Percentiles rank a stretch among this genome's conserved stretches.
Evolutionary conservation across 2,797 vertebrate species (phyloP).

Genomic region (Liparis tanakae): DNA sequence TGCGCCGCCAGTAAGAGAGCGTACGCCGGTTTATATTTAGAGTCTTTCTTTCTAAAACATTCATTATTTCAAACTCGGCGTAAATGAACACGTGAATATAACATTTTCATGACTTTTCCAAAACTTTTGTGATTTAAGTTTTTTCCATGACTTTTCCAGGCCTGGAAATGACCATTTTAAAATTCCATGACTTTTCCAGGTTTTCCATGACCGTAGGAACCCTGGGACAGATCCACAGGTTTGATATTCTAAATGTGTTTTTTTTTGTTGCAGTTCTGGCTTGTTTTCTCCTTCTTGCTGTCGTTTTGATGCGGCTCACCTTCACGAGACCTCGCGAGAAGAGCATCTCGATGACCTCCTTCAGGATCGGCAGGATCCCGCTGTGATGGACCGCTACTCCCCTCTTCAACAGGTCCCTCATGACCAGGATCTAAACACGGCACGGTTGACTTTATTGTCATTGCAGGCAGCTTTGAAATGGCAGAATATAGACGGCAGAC

Average conservation of each 20-base stretch:
- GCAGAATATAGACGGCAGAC: background rate
- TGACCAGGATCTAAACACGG: conserved; percentile 81
- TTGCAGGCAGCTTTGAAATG: no score
- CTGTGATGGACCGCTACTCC: conserved; percentile 93
- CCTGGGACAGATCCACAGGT: background rate
- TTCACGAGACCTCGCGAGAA: conserved; percentile 94
- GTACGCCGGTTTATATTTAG: no score
- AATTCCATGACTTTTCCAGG: no score
- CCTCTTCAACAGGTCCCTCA: conserved; percentile 89
- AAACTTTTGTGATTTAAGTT: no score
- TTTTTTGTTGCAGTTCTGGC: background rate
- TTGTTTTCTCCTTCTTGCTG: background rate
- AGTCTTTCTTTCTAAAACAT: no score
- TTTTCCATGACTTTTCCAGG: no score
- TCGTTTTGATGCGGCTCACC: conserved; percentile 69
- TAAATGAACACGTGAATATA: no score
- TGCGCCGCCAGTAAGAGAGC: no score
- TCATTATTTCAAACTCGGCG: no score
- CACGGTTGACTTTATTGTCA: background rate
- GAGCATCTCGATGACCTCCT: conserved; percentile 96
- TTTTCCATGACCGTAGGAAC: no score
- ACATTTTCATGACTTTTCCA: no score
- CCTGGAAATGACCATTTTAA: no score
- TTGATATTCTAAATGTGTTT: background rate
- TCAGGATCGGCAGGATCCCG: conserved; percentile 93